Base-by-base conservation (phyloP, 2,888 invertebrate genomes). In the Eristalis intricaria region DNA sequence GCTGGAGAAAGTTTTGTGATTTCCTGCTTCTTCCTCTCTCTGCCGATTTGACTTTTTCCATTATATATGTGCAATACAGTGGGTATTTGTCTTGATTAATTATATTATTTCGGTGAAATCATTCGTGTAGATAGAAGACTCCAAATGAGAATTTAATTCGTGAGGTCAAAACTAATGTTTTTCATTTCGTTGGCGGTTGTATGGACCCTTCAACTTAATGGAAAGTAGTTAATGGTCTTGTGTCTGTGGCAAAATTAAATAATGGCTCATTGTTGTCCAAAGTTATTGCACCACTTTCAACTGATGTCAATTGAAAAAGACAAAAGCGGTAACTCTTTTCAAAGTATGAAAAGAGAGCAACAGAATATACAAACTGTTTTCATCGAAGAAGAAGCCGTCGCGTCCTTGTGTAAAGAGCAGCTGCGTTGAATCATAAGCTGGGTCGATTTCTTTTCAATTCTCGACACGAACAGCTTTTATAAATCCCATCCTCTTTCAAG, bases 31-130 rank as follows among this genome's bases (percentile, higher is more conserved):
- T 32, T 10, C 10, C 8, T 10, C 8, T 32, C 32, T 29, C n/a
- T n/a, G 15, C 15, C 7, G 63, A 32, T 35, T n/a, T 29, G 4
- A n/a, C 32, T 22, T 32, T 26, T 35, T 35, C 50, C 35, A 56
- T 65, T 35, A 63, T 22, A 64, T 23, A 23, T 13, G n/a, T 65
- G 13, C 10, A 4, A 15, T 70, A 11, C 22, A 29, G 32, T 32
- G 8, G 50, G 15, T 38, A 32, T 70, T 58, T 35, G 22, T 15
- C n/a, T 75, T 65, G 65, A 75, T 75, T 75, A 50, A 50, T 43
- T 43, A 43, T 10, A 32, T 8, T n/a, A 43, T 43, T 43, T 43
- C 19, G 19, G 43, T n/a, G 43, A 43, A 43, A 43, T 43, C 43
- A 7, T 43, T 43, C n/a, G 43, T n/a, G n/a, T 5, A 43, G 43